phyloP scores from a whole-genome alignment of 1,140 invertebrate species.

The Dreissena polymorpha region DNA sequence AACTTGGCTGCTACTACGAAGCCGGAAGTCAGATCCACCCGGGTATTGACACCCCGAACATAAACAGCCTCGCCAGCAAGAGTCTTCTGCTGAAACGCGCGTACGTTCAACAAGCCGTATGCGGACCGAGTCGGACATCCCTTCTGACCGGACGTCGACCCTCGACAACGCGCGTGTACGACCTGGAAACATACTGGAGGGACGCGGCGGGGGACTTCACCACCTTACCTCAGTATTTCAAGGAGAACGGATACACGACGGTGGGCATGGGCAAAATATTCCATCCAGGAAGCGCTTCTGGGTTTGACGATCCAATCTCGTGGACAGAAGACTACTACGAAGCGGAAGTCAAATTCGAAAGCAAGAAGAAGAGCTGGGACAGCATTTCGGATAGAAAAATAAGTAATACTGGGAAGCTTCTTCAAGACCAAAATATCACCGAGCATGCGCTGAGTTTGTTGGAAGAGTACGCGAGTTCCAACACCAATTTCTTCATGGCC shows the following conservation, averaged over 20 bases:
- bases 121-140: constrained; percentile 54
- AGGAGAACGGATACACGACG: constrained; percentile 38
- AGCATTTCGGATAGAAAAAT: neutral
- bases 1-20: constrained; percentile 31
- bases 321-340: constrained; percentile 53
- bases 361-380: constrained; percentile 3
- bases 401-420: neutral
- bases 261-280: constrained; percentile 56
- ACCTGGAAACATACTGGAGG: constrained; percentile 37
- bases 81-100: constrained; percentile 11
- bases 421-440: constrained; percentile 86
- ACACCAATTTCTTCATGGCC: constrained; percentile 61
- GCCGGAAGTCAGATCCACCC: neutral
- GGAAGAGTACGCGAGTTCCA: constrained; percentile 61
- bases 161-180: constrained; percentile 50
- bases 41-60: constrained; percentile 15
- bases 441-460: constrained; percentile 85
- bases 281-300: constrained; percentile 63
- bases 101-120: constrained; percentile 28
- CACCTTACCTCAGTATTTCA: constrained; percentile 56
- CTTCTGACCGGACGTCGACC: constrained; percentile 55
- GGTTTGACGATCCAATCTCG: constrained; percentile 39
- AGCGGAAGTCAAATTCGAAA: neutral
- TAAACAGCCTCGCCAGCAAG: neutral
- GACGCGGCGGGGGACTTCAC: constrained; percentile 39